These are phyloP conservation scores for Laticauda colubrina DNA, from an alignment of 2,113 vertebrate genomes.

Conservation along the genomic window DNA sequence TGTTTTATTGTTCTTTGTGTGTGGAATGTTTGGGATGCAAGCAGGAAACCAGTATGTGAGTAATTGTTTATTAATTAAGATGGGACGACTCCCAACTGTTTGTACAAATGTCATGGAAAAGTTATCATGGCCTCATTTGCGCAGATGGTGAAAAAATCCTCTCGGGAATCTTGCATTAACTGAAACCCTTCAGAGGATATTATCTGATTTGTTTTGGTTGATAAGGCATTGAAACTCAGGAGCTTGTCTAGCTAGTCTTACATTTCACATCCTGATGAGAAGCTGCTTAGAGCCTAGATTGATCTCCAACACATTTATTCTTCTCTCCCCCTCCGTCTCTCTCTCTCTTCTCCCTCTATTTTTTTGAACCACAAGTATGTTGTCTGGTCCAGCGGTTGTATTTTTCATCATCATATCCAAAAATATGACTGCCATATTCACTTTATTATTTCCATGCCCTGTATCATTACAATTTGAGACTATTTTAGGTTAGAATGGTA, in stretches of 20 bases:
- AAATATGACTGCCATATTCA: neutral
- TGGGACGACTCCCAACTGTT: slow-evolving; percentile 15
- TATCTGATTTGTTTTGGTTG: slow-evolving; percentile 28
- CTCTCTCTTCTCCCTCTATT: neutral
- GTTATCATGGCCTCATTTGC: neutral
- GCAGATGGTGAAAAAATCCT: slow-evolving; percentile 1
- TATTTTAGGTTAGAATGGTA: neutral
- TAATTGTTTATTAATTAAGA: slow-evolving; percentile 37
- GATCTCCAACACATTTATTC: neutral
- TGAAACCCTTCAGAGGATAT: neutral
- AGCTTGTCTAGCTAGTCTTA: neutral
- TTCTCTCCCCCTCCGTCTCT: neutral
- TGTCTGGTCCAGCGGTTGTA: neutral
- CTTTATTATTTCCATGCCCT: neutral
- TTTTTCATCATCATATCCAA: neutral
- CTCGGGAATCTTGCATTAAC: neutral
- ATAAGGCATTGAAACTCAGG: neutral
- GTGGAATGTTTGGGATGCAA: neutral
- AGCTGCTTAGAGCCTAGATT: fast-evolving
- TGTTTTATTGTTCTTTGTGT: neutral
- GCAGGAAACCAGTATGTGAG: neutral
- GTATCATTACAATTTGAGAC: neutral
- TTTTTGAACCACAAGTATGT: neutral
- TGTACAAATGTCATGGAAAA: neutral
- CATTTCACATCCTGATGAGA: neutral